Evolutionary conservation across 2,797 vertebrate species (phyloP).

Genomic region (Meda fulgida): DNA sequence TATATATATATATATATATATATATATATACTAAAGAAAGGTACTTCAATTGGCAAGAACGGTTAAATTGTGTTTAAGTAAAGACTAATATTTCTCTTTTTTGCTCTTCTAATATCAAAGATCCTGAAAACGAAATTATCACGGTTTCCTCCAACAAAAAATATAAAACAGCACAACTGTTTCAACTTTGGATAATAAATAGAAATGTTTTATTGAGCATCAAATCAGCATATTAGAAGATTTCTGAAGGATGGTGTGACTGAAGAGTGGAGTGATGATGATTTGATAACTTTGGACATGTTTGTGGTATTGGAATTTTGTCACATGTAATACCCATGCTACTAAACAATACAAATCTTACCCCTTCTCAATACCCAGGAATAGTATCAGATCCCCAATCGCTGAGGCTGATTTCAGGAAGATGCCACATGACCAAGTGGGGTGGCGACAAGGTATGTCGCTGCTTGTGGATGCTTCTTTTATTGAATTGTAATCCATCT

Average conservation of each 20-base stretch:
- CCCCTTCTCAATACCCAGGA: slow-evolving; percentile 74
- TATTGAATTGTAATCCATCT: background rate
- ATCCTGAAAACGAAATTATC: background rate
- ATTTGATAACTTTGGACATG: no score
- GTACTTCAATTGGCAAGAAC: background rate
- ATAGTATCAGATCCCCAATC: slow-evolving; percentile 97
- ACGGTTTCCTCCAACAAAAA: background rate
- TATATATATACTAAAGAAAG: background rate
- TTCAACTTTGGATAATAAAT: background rate
- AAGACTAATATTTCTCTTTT: background rate
- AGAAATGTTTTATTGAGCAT: background rate
- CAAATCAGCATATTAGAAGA: background rate
- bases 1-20: background rate
- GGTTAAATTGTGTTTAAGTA: background rate
- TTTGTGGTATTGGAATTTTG: background rate
- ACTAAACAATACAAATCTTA: background rate
- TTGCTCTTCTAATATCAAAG: background rate
- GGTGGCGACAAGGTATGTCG: slow-evolving; percentile 82
- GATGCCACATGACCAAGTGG: slow-evolving; percentile 88
- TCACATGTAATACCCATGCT: background rate
- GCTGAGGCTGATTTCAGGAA: slow-evolving; percentile 96
- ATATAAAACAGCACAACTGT: background rate
- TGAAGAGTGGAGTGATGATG: background rate
- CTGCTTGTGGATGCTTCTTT: background rate
- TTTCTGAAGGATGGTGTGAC: background rate